These are phyloP conservation scores for Amphimedon queenslandica DNA, from an alignment of 37 sponge, comb jelly and placozoan genomes.

Conservation along the genomic window DNA sequence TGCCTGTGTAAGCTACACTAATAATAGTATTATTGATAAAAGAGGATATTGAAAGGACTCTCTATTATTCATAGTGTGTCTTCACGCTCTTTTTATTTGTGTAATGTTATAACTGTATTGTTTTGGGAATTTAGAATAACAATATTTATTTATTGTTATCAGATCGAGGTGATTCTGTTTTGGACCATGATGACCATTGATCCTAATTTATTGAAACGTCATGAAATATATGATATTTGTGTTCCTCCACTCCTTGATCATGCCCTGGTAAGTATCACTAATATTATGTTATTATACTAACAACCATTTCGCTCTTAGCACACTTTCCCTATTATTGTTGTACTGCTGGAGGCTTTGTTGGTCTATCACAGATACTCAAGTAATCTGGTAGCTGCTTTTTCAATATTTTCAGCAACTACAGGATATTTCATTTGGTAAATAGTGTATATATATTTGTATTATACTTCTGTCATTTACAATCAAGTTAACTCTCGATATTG, in stretches of 20 bases:
- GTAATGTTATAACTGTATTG: no score
- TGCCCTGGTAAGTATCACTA: not conserved
- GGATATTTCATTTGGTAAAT: not conserved
- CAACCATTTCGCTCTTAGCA: not conserved
- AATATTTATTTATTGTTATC: not conserved
- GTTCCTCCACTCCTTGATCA: not conserved
- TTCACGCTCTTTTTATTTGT: no score
- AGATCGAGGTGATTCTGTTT: not conserved
- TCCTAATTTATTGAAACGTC: not conserved
- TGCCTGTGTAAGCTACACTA: conserved; percentile 58
- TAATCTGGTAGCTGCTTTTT: not conserved
- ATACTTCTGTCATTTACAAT: no score
- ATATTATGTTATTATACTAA: not conserved
- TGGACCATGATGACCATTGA: not conserved
- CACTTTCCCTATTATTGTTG: not conserved
- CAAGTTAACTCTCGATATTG: no score
- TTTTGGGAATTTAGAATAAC: no score
- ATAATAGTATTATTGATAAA: no score
- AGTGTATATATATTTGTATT: no score
- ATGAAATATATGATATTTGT: not conserved
- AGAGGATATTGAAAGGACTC: no score
- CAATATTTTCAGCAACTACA: not conserved
- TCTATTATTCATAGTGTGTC: no score
- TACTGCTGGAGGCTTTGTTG: not conserved
- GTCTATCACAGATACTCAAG: not conserved